Percentiles rank a stretch among this genome's conserved stretches.
These are phyloP conservation scores for Drosophila sulfurigaster DNA, from an alignment of 1,140 invertebrate species.

Conservation along the genomic window DNA sequence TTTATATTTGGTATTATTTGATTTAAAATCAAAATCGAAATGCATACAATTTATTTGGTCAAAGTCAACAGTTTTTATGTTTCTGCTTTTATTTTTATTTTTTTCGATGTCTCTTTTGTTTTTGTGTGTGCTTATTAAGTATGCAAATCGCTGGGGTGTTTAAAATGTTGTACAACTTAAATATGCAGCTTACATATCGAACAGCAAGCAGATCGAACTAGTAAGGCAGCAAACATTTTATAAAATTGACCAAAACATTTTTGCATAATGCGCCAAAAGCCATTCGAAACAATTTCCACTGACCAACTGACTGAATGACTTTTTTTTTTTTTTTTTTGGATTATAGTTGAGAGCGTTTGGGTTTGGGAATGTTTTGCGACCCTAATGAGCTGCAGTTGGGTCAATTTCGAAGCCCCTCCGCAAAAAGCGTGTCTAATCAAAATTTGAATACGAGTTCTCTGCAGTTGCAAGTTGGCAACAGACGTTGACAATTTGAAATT, in stretches of 20 bases:
- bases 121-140: conserved; percentile 53
- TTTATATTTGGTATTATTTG: conserved; percentile 55
- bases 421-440: conserved; percentile 30
- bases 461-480: conserved; percentile 44
- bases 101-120: conserved; percentile 6
- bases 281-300: conserved; percentile 18
- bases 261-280: conserved; percentile 57
- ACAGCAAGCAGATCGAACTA: conserved; percentile 51
- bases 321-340: conserved; percentile 49
- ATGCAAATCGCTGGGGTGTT: conserved; percentile 67
- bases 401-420: conserved; percentile 16
- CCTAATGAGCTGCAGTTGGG: conserved; percentile 62
- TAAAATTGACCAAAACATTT: conserved; percentile 29
- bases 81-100: conserved; percentile 39
- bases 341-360: conserved; percentile 60
- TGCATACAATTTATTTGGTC: conserved; percentile 32
- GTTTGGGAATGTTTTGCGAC: conserved; percentile 26
- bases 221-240: conserved; percentile 49
- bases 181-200: conserved; percentile 63
- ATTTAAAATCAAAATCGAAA: conserved; percentile 50
- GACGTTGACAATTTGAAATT: conserved; percentile 33
- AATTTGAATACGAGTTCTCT: conserved; percentile 34
- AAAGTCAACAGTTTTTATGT: conserved; percentile 45
- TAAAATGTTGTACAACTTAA: conserved; percentile 66
- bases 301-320: conserved; percentile 49